Evolutionary conservation across 2,113 vertebrate genomes (phyloP).

Genomic region (Silurus meridionalis): DNA sequence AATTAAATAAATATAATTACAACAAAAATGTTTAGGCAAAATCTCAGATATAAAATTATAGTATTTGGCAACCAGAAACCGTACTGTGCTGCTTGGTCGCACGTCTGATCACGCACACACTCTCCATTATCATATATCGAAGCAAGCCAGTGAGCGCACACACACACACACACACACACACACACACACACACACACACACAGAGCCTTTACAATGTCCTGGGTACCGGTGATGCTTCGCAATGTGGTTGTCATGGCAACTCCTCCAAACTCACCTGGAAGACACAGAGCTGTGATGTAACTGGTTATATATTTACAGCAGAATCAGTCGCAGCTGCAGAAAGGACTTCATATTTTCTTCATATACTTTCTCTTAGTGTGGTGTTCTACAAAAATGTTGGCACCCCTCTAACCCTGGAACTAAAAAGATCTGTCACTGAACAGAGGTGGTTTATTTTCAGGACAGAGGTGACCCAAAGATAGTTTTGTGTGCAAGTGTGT

Average conservation of each 20-base stretch:
- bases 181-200: not conserved
- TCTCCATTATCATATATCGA: not conserved
- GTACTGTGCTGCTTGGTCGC: not conserved
- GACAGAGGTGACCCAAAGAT: no score
- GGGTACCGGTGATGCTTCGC: not conserved
- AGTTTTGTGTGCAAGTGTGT: not conserved
- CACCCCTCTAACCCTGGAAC: not conserved
- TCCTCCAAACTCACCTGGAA: not conserved
- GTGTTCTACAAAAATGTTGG: not conserved
- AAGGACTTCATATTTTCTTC: not conserved
- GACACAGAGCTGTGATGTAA: not conserved
- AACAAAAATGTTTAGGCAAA: no score
- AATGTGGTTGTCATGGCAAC: conserved; percentile 25
- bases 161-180: not conserved
- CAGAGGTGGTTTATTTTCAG: not conserved
- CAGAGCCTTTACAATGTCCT: not conserved
- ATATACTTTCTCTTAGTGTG: not conserved
- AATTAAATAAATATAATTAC: no score
- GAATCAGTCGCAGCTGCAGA: not conserved
- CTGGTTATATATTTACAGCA: not conserved
- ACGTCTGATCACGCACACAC: conserved; percentile 1
- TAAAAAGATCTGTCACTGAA: not conserved
- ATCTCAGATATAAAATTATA: not conserved
- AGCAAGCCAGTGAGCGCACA: not conserved
- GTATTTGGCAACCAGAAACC: not conserved